Conservation (phyloP, 2,113 vertebrate species). For the Mus pahari region DNA sequence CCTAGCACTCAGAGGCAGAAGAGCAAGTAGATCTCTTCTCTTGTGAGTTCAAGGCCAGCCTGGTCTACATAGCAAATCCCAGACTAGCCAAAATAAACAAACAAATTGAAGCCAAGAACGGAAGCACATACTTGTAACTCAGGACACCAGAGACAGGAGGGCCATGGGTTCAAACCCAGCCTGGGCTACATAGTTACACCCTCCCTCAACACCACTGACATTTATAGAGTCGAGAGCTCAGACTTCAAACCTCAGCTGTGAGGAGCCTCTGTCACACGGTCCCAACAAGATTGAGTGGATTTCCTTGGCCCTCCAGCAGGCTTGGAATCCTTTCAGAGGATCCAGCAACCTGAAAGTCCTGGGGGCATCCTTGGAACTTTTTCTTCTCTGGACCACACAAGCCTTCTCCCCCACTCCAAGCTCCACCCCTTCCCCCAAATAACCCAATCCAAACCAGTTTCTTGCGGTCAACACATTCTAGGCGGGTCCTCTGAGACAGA, state of each 20-base stretch:
- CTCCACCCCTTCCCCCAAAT: conserved; percentile 6
- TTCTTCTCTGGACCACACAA: not conserved
- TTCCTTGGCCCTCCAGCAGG: not conserved
- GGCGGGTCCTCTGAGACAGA: not conserved
- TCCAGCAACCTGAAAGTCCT: not conserved
- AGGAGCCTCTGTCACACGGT: not conserved
- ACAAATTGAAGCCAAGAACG: not conserved
- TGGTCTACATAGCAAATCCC: too few species aligned
- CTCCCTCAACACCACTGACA: not conserved
- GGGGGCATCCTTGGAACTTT: not conserved
- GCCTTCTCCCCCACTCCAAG: not conserved
- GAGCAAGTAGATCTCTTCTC: too few species aligned
- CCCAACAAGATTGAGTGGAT: not conserved
- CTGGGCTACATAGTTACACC: not conserved
- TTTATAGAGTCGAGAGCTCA: not conserved
- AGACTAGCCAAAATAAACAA: not conserved
- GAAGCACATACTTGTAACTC: not conserved
- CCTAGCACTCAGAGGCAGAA: too few species aligned
- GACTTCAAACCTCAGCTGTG: not conserved
- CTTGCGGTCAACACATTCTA: not conserved
- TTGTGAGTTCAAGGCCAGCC: too few species aligned
- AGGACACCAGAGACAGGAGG: not conserved
- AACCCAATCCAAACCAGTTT: not conserved
- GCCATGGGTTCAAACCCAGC: not conserved
- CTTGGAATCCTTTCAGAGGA: not conserved